Conservation (phyloP, 2,113 vertebrate genomes). For the Leucoraja erinaceus region DNA sequence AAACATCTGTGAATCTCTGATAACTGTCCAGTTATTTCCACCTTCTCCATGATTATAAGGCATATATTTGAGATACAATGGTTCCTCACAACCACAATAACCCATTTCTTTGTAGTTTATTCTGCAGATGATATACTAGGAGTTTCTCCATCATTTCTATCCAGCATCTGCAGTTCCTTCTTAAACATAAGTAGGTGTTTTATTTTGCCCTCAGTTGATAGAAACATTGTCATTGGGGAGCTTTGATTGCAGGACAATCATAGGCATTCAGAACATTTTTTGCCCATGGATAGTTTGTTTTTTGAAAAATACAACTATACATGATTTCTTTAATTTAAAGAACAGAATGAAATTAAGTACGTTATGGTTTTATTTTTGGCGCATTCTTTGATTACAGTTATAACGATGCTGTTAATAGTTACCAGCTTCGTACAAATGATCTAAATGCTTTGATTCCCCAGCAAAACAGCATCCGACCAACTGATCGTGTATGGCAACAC, state of each 20-base stretch:
- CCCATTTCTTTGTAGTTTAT: not conserved
- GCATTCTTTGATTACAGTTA: not conserved
- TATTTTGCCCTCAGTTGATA: not conserved
- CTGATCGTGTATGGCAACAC: slow-evolving; percentile 74
- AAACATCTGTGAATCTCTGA: not conserved
- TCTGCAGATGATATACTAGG: not conserved
- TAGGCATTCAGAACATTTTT: not conserved
- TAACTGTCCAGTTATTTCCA: not conserved
- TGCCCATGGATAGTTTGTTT: no score
- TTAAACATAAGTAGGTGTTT: not conserved
- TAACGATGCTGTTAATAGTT: no score
- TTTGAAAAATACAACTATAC: not conserved
- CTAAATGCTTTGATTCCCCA: slow-evolving; percentile 41
- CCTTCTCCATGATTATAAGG: not conserved
- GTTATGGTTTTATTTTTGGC: not conserved
- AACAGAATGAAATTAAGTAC: not conserved
- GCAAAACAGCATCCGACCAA: slow-evolving; percentile 53
- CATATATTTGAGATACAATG: not conserved
- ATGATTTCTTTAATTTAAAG: not conserved
- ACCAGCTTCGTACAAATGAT: not conserved
- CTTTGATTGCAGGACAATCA: not conserved
- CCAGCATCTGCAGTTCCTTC: no score
- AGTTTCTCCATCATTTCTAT: not conserved
- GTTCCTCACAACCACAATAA: not conserved
- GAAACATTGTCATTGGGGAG: not conserved